Evolutionary conservation across 1,140 invertebrate genomes (phyloP).

Genomic region (Zophobas morio): DNA sequence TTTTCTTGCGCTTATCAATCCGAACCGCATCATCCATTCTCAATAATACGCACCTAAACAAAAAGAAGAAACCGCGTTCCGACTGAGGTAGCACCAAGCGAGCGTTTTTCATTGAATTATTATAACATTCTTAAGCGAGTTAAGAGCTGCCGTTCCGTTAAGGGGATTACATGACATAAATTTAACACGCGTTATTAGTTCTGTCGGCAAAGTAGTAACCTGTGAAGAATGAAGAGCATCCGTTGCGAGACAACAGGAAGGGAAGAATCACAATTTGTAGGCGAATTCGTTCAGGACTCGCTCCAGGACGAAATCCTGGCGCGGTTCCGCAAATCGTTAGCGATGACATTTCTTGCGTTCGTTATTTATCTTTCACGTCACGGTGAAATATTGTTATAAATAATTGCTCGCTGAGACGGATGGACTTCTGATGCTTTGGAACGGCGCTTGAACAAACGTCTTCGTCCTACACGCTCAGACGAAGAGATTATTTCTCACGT

Average conservation of each 20-base stretch:
- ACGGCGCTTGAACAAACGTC: conserved; percentile 9
- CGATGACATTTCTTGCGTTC: conserved; percentile 37
- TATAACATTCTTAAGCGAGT: conserved; percentile 48
- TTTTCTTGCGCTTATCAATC: conserved; percentile 7
- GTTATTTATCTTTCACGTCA: conserved; percentile 37
- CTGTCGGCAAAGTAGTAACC: conserved; percentile 48
- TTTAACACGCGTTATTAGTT: conserved; percentile 51
- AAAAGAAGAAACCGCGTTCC: conserved; percentile 11
- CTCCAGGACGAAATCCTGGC: conserved; percentile 39
- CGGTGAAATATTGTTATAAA: conserved; percentile 46
- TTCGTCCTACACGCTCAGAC: conserved; percentile 1
- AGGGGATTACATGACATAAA: conserved; percentile 51
- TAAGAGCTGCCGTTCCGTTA: conserved; percentile 47
- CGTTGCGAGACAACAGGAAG: conserved; percentile 33
- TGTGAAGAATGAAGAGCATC: conserved; percentile 48
- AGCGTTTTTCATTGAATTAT: conserved; percentile 47
- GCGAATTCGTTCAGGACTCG: conserved; percentile 30
- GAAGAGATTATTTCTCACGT: conserved; percentile 28
- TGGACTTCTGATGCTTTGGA: conserved; percentile 22
- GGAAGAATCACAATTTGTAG: conserved; percentile 44
- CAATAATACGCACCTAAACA: conserved; percentile 9
- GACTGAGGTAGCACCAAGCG: conserved; percentile 24
- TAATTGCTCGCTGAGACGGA: conserved; percentile 26
- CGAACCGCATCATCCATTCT: background rate
- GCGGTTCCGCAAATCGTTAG: conserved; percentile 45